Base-by-base conservation (phyloP, 64 coral and sea anemone species). In the Dendronephthya gigantea region DNA sequence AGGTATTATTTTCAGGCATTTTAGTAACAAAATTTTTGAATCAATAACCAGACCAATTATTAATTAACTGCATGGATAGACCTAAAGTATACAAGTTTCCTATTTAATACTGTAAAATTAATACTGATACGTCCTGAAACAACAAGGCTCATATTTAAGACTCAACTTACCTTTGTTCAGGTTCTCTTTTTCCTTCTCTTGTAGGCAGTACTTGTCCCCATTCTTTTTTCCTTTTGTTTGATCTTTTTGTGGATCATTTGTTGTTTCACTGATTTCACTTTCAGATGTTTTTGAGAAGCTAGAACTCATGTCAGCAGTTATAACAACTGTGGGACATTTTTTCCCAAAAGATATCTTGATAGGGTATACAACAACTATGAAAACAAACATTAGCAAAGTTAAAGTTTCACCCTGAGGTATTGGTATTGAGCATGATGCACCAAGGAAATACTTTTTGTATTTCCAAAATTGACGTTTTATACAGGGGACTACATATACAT, bases 231-330 rank as follows among this genome's bases (percentile, higher is more conserved):
- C 49, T n/a, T 82, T 88, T 88, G 86, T 65, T 88, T 88, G 76
- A 29, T 82, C 48, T 83, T 55, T 88, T 37, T 34, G 74, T 40
- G 74, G 74, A 82, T 83, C 87, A 88, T 43, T 90, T 90, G 83
- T 49, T 90, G n/a, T n/a, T n/a, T n/a, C n/a, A n/a, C n/a, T n/a
- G n/a, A n/a, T n/a, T n/a, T n/a, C n/a, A n/a, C n/a, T n/a, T n/a
- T n/a, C n/a, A n/a, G 56, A 83, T 39, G 82, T 70, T 12, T 55
- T 48, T 81, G 82, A 84, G 48, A 36, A 70, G 79, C 75, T 82
- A 8, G 75, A 88, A n/a, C n/a, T n/a, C n/a, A n/a, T n/a, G 88
- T 90, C 88, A 35, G 82, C 88, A 84, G 88, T 84, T 84, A 90
- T 90, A 33, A 84, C 29, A 68, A 90, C 84, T 49, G 82, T 84